Percentiles rank a stretch among this genome's conserved stretches.
phyloP scores from a whole-genome alignment of 2,797 vertebrate genomes.

The Amphiprion clarkii region DNA sequence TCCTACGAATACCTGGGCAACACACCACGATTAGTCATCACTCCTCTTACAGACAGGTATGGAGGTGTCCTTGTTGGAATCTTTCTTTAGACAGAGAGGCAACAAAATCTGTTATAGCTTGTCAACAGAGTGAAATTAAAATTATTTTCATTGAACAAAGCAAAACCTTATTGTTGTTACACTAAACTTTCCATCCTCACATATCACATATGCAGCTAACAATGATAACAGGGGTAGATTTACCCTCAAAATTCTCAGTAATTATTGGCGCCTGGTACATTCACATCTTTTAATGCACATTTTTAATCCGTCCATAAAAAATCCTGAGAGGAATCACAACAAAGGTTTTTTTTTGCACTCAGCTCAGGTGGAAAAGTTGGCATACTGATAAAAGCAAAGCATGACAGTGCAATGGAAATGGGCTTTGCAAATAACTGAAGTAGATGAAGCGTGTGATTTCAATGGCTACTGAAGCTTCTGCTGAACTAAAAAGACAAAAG shows the following conservation, averaged over 20 bases:
- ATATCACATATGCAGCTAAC: too few species aligned
- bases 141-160: background rate
- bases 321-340: too few species aligned
- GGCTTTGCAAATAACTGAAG: background rate
- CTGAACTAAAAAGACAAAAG: background rate
- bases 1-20: slow-evolving; percentile 98
- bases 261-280: background rate
- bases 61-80: background rate
- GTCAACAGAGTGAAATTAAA: slow-evolving; percentile 2
- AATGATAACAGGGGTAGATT: background rate
- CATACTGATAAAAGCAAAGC: background rate
- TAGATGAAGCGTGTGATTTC: background rate
- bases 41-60: slow-evolving; percentile 96
- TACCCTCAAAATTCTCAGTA: background rate
- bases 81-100: slow-evolving; percentile 3
- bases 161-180: background rate
- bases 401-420: background rate
- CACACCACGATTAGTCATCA: slow-evolving; percentile 96
- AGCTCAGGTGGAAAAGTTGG: background rate
- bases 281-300: background rate
- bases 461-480: background rate
- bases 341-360: background rate
- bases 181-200: background rate
- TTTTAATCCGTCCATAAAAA: background rate
- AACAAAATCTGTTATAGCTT: background rate